Evolutionary conservation across 1,140 invertebrate species (phyloP).

Genomic region (Dolichoris vasculosae): DNA sequence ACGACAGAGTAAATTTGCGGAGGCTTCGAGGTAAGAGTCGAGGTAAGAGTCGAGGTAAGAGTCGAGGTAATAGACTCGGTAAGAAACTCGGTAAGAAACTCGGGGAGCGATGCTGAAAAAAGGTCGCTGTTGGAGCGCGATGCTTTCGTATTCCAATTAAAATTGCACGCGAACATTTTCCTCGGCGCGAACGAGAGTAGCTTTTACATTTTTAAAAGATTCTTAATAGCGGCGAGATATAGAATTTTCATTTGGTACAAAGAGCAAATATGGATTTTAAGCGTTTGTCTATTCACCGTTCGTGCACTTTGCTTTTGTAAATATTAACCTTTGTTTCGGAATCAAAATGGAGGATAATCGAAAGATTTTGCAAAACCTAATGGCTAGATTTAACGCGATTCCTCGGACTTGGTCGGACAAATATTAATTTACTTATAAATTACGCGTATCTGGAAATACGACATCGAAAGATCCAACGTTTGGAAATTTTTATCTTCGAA

Average conservation of each 20-base stretch:
- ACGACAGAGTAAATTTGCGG: constrained; percentile 28
- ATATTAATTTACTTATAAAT: constrained; percentile 7
- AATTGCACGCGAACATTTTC: no score
- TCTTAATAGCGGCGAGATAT: background rate
- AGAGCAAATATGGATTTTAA: background rate
- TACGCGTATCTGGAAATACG: background rate
- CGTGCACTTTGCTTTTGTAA: no score
- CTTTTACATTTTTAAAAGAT: constrained; percentile 10
- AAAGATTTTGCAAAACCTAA: background rate
- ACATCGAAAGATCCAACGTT: background rate
- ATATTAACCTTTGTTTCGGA: background rate
- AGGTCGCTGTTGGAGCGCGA: background rate
- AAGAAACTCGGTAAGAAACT: background rate
- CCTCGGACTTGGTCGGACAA: no score
- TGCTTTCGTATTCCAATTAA: background rate
- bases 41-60: no score
- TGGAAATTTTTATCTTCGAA: constrained; percentile 11
- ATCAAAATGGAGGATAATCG: background rate
- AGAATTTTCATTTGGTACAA: background rate
- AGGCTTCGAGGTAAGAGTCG: background rate
- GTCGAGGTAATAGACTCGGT: no score
- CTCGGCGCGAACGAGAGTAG: background rate
- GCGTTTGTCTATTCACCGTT: background rate
- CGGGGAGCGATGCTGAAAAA: background rate
- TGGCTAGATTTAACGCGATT: no score